phyloP scores from a whole-genome alignment of 2,888 invertebrate genomes.

The Muschampia staudingeri region DNA sequence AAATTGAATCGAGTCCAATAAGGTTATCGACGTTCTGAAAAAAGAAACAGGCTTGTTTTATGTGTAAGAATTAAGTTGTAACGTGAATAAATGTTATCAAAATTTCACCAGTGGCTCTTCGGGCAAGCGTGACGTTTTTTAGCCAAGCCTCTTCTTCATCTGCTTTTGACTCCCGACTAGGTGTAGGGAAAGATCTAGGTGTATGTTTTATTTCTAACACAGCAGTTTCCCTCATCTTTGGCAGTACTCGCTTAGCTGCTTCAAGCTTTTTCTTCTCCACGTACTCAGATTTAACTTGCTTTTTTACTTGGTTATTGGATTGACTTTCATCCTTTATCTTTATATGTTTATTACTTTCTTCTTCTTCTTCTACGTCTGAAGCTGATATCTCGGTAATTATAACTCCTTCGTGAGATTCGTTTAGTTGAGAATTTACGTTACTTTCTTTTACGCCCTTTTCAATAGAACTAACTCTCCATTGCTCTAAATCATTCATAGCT shows the following conservation, averaged over 20 bases:
- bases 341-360: background rate
- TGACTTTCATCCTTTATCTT: background rate
- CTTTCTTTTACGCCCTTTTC: conserved; percentile 11
- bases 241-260: conserved; percentile 83
- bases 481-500: conserved; percentile 93
- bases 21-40: too few relatives aligned
- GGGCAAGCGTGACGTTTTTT: conserved; percentile 94
- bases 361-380: conserved; percentile 70
- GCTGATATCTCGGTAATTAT: conserved; percentile 75
- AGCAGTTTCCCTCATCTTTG: conserved; percentile 91
- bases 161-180: conserved; percentile 94
- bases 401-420: conserved; percentile 68
- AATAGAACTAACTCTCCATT: conserved; percentile 85
- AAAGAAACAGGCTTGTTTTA: background rate
- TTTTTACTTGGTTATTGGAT: conserved; percentile 26
- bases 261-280: conserved; percentile 82
- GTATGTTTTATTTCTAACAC: conserved; percentile 94
- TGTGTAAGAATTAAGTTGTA: background rate
- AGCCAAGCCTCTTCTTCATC: conserved; percentile 96
- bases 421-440: conserved; percentile 62
- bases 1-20: too few relatives aligned
- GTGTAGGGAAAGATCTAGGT: conserved; percentile 95
- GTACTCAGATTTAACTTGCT: conserved; percentile 71
- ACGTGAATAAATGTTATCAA: background rate
- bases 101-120: conserved; percentile 90